Evolutionary conservation across 2,888 invertebrate genomes (phyloP), one percentile per base, ranked within the genome.

Genomic region (Pantelozetes paolii): DNA sequence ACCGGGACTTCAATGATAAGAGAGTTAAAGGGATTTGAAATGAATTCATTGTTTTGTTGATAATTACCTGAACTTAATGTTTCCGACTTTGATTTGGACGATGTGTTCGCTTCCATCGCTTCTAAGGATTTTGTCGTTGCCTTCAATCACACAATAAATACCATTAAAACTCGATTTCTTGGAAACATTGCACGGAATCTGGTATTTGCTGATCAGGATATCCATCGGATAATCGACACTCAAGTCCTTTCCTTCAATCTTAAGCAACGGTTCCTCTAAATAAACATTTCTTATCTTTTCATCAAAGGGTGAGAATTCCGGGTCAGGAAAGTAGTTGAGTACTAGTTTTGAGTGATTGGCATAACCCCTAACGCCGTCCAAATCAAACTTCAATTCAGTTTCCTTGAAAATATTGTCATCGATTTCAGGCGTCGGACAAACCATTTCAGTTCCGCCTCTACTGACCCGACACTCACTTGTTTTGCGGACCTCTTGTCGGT

Each of bases 271-370:
- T 54, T 71, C 71, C 18, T 72, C 64, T 11, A 30, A 26, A 59
- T 11, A 72, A 2, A 62, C 57, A 0, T 2, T 30, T 30, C n/a
- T 6, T 15, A n/a, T 13, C 5, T 20, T 76, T 8, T 77, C 77
- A 18, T 69, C 30, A 67, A 82, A 81, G 18, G 71, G 74, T 69
- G 75, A 69, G 67, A 79, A 79, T 18, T 75, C 76, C 2, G 82
- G 82, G 76, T 82, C 81, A 0, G 80, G 80, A 75, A 79, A 80
- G 75, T 82, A 82, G 1, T 78, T 76, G 45, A 82, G 80, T 45
- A 69, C n/a, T 20, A 23, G 23, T 5, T 28, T 79, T 75, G 9
- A 78, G 70, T 8, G 74, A 67, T 23, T 81, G 76, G 42, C 42
- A 23, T 23, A 40, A 42, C 36, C 13, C 32, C 42, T 67, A 5